Conservation (phyloP, 2,797 vertebrate genomes). For the Neomorphus geoffroyi region DNA sequence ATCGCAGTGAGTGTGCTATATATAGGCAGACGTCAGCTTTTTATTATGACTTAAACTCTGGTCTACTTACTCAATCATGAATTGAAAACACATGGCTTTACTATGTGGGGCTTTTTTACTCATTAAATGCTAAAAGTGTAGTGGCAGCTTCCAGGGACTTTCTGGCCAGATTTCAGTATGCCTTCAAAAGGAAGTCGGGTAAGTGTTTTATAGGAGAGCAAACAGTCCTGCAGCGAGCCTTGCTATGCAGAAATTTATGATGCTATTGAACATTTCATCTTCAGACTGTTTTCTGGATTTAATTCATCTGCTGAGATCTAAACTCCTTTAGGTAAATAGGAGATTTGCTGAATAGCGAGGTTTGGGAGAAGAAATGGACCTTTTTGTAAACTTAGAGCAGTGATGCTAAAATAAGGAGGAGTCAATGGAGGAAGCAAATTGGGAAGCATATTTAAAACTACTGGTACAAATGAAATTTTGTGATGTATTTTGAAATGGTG, state of each 20-base stretch:
- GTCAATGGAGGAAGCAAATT: background rate
- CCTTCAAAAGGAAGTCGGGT: background rate
- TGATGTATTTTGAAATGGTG: background rate
- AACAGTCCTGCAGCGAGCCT: background rate
- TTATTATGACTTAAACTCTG: conserved; percentile 22
- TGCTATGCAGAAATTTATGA: background rate
- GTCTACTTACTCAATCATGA: background rate
- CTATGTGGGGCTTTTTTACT: background rate
- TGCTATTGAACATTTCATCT: background rate
- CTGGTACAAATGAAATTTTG: background rate
- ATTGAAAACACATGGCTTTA: conserved; percentile 54
- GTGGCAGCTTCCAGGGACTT: background rate
- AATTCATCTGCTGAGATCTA: background rate
- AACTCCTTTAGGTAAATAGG: background rate
- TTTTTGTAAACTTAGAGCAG: background rate
- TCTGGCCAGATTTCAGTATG: background rate
- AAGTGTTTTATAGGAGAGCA: background rate
- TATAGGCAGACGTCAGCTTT: background rate
- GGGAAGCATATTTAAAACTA: background rate
- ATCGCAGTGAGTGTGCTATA: rapidly evolving
- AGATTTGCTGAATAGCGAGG: background rate
- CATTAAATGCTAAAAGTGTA: background rate
- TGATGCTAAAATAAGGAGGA: background rate
- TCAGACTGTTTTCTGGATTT: background rate
- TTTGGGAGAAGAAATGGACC: background rate